phyloP scores from a whole-genome alignment of 1,140 invertebrate genomes.

The Caerostris extrusa region DNA sequence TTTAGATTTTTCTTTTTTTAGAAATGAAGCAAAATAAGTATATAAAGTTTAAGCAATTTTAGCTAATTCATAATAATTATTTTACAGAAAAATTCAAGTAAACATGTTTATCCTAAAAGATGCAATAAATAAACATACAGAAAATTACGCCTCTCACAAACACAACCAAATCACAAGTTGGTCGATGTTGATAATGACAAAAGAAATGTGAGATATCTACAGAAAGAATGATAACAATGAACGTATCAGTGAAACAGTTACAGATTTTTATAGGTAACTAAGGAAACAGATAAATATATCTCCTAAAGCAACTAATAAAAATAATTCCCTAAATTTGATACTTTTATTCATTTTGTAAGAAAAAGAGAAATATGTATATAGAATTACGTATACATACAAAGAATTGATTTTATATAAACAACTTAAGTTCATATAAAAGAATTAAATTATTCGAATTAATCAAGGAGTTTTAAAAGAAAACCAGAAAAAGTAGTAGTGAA shows the following conservation, averaged over 20 bases:
- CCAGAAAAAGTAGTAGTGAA: no score
- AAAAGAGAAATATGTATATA: no score
- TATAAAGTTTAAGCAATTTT: background rate
- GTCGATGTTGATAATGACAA: background rate
- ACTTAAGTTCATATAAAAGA: no score
- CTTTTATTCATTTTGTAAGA: no score
- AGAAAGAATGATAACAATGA: background rate
- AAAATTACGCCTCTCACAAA: background rate
- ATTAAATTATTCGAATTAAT: no score
- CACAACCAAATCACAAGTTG: constrained; percentile 37
- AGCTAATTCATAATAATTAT: background rate
- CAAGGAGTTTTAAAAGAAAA: no score
- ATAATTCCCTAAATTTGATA: background rate
- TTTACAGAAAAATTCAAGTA: background rate
- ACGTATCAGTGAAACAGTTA: constrained; percentile 9
- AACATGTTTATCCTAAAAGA: background rate
- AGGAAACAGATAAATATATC: constrained; percentile 24
- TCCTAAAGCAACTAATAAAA: background rate
- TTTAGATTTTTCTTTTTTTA: no score
- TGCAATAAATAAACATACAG: background rate
- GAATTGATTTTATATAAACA: no score
- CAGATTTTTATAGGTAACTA: constrained; percentile 1
- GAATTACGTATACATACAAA: no score
- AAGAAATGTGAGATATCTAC: constrained; percentile 21
- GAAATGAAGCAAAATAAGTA: background rate